Evolutionary conservation across 2,797 vertebrate species (phyloP).

Genomic region (Oryzias sinensis): DNA sequence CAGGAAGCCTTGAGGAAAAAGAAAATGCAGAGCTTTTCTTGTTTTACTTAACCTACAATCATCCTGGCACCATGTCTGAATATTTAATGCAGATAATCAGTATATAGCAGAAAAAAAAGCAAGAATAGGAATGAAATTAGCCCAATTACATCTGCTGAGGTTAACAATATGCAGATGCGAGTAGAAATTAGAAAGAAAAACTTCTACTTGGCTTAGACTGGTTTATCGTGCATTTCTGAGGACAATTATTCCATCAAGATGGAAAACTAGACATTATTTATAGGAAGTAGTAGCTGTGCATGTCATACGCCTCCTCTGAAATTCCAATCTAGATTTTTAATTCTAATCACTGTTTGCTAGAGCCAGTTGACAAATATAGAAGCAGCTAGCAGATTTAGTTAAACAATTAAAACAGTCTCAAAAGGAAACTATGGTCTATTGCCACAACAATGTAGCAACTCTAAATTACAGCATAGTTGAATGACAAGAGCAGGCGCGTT

Average conservation of each 20-base stretch:
- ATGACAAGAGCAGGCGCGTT: conserved; percentile 36
- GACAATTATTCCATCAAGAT: not conserved
- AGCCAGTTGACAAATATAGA: conserved; percentile 52
- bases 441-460: conserved; percentile 30
- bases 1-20: conserved; percentile 20
- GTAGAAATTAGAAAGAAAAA: conserved; percentile 10
- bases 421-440: conserved; percentile 53
- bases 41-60: conserved; percentile 10
- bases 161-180: conserved; percentile 41
- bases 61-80: conserved; percentile 29
- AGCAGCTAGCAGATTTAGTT: conserved; percentile 51
- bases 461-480: conserved; percentile 52
- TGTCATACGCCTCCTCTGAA: conserved; percentile 14
- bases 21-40: conserved; percentile 21
- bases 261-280: too few species aligned
- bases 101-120: conserved; percentile 7
- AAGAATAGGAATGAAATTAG: conserved; percentile 52
- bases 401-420: conserved; percentile 57
- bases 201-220: conserved; percentile 32
- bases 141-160: conserved; percentile 52
- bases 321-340: conserved; percentile 22
- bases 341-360: conserved; percentile 24
- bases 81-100: conserved; percentile 42
- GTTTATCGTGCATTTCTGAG: conserved; percentile 39
- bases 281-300: conserved; percentile 9